A percentile compares a stretch with the other conserved stretches of the same genome.
phyloP scores from a whole-genome alignment of 2,113 vertebrate species.

The Tenebrosternarchus preto region DNA sequence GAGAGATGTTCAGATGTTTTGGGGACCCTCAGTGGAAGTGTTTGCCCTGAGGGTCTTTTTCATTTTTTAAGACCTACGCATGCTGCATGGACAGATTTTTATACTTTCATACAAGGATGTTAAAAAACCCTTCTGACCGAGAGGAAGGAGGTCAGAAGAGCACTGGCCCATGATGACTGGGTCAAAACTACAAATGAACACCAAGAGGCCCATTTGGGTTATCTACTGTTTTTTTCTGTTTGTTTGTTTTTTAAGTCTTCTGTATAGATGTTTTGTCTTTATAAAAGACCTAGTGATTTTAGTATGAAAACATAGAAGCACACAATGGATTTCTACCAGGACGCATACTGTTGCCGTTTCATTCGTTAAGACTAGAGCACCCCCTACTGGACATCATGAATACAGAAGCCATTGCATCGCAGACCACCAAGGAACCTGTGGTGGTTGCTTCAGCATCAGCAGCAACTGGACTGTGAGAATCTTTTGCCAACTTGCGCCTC shows the following conservation, averaged over 20 bases:
- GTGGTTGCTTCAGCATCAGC: conserved; percentile 4
- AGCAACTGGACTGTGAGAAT: background rate
- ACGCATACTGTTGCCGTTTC: conserved; percentile 1
- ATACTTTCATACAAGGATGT: conserved; percentile 63
- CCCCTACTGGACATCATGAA: conserved; percentile 29
- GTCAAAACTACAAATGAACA: conserved; percentile 34
- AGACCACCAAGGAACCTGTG: conserved; percentile 22
- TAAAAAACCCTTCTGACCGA: conserved; percentile 62
- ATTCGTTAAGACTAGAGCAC: conserved; percentile 34
- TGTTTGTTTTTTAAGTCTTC: conserved; percentile 26
- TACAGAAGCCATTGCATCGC: conserved; percentile 25
- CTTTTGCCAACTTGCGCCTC: background rate
- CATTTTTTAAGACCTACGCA: conserved; percentile 72
- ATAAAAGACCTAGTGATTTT: conserved; percentile 44
- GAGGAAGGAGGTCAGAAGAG: conserved; percentile 53
- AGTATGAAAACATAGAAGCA: conserved; percentile 37
- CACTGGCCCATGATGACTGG: conserved; percentile 20
- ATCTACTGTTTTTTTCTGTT: conserved; percentile 14
- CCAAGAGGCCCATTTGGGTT: conserved; percentile 35
- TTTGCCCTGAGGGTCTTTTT: conserved; percentile 8
- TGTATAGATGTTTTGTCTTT: conserved; percentile 49
- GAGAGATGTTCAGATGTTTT: background rate
- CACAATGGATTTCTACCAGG: conserved; percentile 42
- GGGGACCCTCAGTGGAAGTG: background rate
- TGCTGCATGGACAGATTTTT: conserved; percentile 73